Base-by-base conservation (phyloP, 2,797 vertebrate genomes). In the Anomalospiza imberbis region DNA sequence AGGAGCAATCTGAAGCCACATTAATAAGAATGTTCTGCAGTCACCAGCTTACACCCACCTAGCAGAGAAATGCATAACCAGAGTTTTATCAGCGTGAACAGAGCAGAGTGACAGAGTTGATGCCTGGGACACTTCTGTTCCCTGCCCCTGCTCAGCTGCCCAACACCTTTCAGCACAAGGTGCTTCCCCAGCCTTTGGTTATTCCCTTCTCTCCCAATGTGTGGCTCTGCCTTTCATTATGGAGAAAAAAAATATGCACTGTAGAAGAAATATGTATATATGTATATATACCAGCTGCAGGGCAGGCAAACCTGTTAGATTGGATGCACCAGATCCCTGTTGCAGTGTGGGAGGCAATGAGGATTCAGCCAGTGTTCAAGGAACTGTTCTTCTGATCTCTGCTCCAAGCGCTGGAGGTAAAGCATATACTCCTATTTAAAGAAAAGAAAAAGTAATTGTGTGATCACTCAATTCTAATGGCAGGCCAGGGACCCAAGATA, bases 361-460 rank as follows among this genome's bases (percentile, higher is more conserved):
- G 99, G 99, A 93, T 99, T 99, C 95, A 99, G 57, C 99, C 99
- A 99, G 94, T 99, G 95, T 88, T 99, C 99, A 96, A 98, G 80
- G 97, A 98, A 98, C 80, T 98, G 99, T 95, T 99, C 99, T 94
- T 98, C 99, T 17, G 98, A 97, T 51, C 98, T 97, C 95, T 98
- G 99, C 89, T 99, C 99, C 98, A 99, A 96, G 86, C 45, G 96
- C 94, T 99, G 99, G 95, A 99, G 98, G 93, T 99, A 96, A 79
- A 99, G 96, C 98, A 99, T 94, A 91, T 99, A 98, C 76, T 99
- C 99, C 99, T 99, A 89, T 61, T 50, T 15, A 73, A 91, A 96
- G 40, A 81, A 77, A 96, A 86, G 8, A 18, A 81, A 38, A 71
- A 16, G 24, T 22, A 28, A 44, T 42, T 72, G 28, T 51, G 21